Percentiles rank a stretch among this genome's conserved stretches.
phyloP scores from a whole-genome alignment of 2,113 vertebrate species.

The Oreochromis niloticus region DNA sequence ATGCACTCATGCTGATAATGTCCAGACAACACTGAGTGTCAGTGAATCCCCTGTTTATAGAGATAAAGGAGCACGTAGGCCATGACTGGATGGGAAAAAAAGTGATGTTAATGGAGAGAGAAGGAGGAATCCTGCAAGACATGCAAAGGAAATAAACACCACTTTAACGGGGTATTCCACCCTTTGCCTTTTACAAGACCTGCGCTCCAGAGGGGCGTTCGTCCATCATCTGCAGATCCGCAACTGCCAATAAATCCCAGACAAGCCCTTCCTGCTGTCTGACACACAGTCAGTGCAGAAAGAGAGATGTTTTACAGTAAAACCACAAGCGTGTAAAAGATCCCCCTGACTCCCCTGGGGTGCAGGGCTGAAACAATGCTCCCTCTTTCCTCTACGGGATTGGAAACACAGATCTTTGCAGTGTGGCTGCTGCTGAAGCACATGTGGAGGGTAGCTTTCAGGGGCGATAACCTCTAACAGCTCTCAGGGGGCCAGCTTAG shows the following conservation, averaged over 20 bases:
- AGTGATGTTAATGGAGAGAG: neutral
- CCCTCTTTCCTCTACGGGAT: constrained; percentile 37
- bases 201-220: constrained; percentile 18
- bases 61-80: neutral
- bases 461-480: constrained; percentile 32
- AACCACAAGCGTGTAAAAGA: constrained; percentile 59
- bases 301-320: constrained; percentile 63
- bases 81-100: neutral
- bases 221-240: constrained; percentile 52
- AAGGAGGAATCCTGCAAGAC: neutral
- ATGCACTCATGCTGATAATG: neutral
- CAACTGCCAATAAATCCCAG: constrained; percentile 52
- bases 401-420: constrained; percentile 19
- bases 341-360: constrained; percentile 28
- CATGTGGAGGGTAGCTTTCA: constrained; percentile 37
- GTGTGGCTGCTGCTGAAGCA: neutral
- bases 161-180: constrained; percentile 20
- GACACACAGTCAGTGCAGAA: constrained; percentile 33
- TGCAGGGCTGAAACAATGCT: constrained; percentile 31
- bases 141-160: constrained; percentile 52
- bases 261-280: constrained; percentile 54
- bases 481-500: constrained; percentile 19
- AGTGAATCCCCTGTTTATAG: neutral
- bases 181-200: constrained; percentile 51
- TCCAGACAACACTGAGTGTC: neutral